These are phyloP conservation scores for Galbula dea DNA, from an alignment of 2,113 vertebrate genomes.

Conservation along the genomic window DNA sequence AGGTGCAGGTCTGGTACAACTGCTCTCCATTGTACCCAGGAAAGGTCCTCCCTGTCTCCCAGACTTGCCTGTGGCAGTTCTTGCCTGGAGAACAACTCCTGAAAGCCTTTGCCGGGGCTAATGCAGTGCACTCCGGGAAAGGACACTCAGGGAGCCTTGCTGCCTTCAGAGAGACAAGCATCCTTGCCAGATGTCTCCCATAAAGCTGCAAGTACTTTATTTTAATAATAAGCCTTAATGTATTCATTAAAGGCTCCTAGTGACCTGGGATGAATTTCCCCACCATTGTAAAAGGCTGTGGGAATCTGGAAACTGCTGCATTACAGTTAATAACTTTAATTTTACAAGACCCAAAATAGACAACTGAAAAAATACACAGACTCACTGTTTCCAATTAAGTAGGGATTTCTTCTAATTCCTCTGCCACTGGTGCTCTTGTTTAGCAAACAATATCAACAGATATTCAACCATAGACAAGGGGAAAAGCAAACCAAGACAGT, in stretches of 20 bases:
- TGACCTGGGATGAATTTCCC: conserved; percentile 71
- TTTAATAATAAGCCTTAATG: conserved; percentile 68
- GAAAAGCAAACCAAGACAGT: neutral
- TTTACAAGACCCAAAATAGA: conserved; percentile 72
- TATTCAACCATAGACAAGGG: neutral
- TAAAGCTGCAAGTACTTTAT: conserved; percentile 68
- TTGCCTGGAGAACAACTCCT: neutral
- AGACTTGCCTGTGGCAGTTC: neutral
- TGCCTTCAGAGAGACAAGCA: conserved; percentile 45
- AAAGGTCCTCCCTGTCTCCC: neutral
- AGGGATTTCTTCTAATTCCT: conserved; percentile 67
- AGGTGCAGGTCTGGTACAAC: neutral
- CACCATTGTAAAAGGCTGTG: conserved; percentile 66
- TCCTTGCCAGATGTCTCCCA: conserved; percentile 59
- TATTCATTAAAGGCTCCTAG: conserved; percentile 68
- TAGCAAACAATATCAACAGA: conserved; percentile 45
- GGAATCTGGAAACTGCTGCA: conserved; percentile 68
- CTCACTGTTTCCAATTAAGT: conserved; percentile 71
- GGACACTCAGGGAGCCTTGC: conserved; percentile 26
- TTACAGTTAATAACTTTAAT: conserved; percentile 72
- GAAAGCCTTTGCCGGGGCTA: neutral
- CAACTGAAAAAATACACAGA: conserved; percentile 69
- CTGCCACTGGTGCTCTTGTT: conserved; percentile 54
- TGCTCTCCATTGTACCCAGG: neutral
- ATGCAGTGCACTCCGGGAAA: neutral